These are phyloP conservation scores for Hypena proboscidalis DNA, from an alignment of 2,888 invertebrate species.

Conservation along the genomic window DNA sequence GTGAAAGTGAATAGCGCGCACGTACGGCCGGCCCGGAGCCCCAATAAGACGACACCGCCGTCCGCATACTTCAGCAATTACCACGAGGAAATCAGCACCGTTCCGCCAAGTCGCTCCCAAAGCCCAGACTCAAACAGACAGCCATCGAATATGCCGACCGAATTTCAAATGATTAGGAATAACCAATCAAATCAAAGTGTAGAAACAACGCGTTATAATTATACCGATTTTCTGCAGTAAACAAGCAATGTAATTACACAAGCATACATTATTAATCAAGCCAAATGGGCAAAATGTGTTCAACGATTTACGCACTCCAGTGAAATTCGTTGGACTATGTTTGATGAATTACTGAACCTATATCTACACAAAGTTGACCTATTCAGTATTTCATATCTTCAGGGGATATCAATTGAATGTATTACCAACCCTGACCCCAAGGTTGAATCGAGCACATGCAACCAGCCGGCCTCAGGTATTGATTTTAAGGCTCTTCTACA, in stretches of 20 bases:
- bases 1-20: conserved; percentile 83
- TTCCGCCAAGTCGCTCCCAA: conserved; percentile 60
- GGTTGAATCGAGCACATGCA: conserved; percentile 57
- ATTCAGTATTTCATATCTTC: conserved; percentile 49
- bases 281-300: neutral
- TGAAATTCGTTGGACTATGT: too few species aligned
- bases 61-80: conserved; percentile 84
- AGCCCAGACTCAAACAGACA: conserved; percentile 46
- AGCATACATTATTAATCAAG: conserved; percentile 7
- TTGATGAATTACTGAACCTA: too few species aligned
- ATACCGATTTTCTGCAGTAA: conserved; percentile 18
- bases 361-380: conserved; percentile 35
- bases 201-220: neutral
- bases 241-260: conserved; percentile 14
- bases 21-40: conserved; percentile 76
- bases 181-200: conserved; percentile 1
- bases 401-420: conserved; percentile 58
- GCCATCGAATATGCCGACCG: neutral
- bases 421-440: conserved; percentile 65
- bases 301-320: too few species aligned
- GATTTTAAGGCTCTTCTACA: conserved; percentile 57
- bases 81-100: conserved; percentile 80
- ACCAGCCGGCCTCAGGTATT: conserved; percentile 55
- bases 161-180: conserved; percentile 22
- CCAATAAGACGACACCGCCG: conserved; percentile 82